Evolutionary conservation across 2,888 invertebrate species (phyloP).

Genomic region (Sarcophaga carnaria): DNA sequence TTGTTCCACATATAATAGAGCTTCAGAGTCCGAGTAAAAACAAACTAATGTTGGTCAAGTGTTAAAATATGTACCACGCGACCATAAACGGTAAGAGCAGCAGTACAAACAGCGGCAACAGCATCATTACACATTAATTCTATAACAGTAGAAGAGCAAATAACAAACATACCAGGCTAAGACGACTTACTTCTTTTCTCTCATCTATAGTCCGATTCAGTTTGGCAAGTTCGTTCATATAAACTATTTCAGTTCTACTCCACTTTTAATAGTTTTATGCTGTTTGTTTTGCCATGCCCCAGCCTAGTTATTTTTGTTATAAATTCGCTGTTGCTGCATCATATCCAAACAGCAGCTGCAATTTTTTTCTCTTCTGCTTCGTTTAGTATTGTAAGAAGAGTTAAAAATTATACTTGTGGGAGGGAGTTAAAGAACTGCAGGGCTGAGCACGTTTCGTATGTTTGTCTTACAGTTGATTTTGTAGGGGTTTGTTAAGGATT

Average conservation of each 20-base stretch:
- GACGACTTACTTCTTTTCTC: too few relatives aligned
- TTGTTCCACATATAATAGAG: conserved; percentile 34
- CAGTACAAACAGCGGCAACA: background rate
- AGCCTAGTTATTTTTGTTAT: background rate
- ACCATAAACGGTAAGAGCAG: background rate
- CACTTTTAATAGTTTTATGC: conserved; percentile 46
- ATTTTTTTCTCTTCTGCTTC: background rate
- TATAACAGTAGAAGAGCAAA: background rate
- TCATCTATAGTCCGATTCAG: too few relatives aligned
- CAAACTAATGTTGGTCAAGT: conserved; percentile 61
- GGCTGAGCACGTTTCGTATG: too few relatives aligned
- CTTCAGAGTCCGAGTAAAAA: conserved; percentile 19
- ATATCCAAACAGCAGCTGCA: conserved; percentile 23
- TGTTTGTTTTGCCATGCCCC: conserved; percentile 16
- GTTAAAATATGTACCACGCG: conserved; percentile 27
- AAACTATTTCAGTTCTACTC: background rate
- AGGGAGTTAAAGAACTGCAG: too few relatives aligned
- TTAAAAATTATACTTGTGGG: too few relatives aligned
- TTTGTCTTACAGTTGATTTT: too few relatives aligned
- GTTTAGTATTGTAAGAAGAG: too few relatives aligned
- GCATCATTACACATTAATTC: background rate
- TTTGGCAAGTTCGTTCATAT: too few relatives aligned
- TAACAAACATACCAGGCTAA: background rate
- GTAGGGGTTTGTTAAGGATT: too few relatives aligned
- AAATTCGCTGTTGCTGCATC: background rate